Conservation (phyloP, 2,113 vertebrate genomes). For the Fukomys damarensis region DNA sequence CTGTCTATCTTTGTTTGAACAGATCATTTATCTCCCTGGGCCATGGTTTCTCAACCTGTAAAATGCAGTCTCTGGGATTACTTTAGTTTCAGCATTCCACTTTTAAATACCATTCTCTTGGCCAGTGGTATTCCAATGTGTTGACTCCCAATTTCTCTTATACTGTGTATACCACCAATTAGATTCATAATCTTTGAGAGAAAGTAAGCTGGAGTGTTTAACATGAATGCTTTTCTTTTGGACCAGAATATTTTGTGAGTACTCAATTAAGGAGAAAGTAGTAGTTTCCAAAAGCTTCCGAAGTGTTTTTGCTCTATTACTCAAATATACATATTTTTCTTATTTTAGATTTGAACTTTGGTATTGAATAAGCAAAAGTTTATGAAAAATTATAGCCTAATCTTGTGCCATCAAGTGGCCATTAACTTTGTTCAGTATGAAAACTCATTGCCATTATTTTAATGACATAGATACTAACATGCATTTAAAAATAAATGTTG, state of each 20-base stretch:
- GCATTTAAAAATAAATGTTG: conserved; percentile 47
- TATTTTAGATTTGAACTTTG: conserved; percentile 55
- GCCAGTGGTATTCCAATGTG: background rate
- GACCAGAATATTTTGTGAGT: background rate
- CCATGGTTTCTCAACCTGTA: conserved; percentile 30
- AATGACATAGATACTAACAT: conserved; percentile 16
- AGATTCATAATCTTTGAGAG: conserved; percentile 18
- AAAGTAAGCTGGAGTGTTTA: background rate
- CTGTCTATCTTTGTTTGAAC: background rate
- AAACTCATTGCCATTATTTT: conserved; percentile 47
- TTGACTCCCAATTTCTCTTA: background rate
- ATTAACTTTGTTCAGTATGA: conserved; percentile 39
- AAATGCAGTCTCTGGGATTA: background rate
- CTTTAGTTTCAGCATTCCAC: background rate
- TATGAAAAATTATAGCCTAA: conserved; percentile 22
- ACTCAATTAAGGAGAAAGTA: conserved; percentile 1
- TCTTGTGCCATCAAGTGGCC: conserved; percentile 26
- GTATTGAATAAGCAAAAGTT: conserved; percentile 43
- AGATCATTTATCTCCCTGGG: background rate
- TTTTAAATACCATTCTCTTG: background rate
- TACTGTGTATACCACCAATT: background rate
- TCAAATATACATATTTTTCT: conserved; percentile 22
- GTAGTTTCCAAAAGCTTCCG: conserved; percentile 7
- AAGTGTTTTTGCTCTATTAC: conserved; percentile 38
- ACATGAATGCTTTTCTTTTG: conserved; percentile 13